A percentile compares a stretch with the other conserved stretches of the same genome.
Conservation (phyloP, 1,140 invertebrate genomes). For the Pachyrhynchus sulphureomaculatus region DNA sequence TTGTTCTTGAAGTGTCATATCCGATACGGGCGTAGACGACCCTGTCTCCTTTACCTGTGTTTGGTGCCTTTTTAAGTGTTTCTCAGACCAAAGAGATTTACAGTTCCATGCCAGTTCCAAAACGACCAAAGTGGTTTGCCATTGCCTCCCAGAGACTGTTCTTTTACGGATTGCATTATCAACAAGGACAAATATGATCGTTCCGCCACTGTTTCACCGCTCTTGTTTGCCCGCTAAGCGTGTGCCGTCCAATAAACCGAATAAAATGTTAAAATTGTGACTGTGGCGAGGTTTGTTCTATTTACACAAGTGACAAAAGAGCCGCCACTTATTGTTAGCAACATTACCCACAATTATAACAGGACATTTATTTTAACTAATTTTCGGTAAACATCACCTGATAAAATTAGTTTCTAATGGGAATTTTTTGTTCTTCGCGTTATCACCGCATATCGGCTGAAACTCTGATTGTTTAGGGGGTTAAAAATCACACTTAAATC, state of each 20-base stretch:
- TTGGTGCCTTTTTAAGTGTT: too few species aligned
- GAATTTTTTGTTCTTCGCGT: constrained; percentile 15
- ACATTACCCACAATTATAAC: not conserved
- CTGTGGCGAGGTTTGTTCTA: not conserved
- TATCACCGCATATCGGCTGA: not conserved
- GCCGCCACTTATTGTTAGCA: constrained; percentile 2
- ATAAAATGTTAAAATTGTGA: constrained; percentile 10
- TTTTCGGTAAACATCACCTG: constrained; percentile 13
- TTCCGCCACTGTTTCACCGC: not conserved
- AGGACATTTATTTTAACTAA: not conserved
- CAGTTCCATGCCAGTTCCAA: too few species aligned
- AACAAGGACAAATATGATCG: too few species aligned
- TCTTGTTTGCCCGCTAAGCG: constrained; percentile 2
- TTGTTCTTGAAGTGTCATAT: too few species aligned
- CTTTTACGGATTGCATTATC: too few species aligned
- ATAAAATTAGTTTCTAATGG: constrained; percentile 14
- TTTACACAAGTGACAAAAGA: constrained; percentile 17
- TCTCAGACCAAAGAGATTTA: too few species aligned
- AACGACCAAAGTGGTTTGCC: too few species aligned
- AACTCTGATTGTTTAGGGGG: constrained; percentile 7
- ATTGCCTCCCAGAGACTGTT: too few species aligned
- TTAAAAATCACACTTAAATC: too few species aligned
- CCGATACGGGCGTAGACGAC: too few species aligned
- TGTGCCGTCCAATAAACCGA: constrained; percentile 21
- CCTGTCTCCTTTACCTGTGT: too few species aligned